phyloP scores from a whole-genome alignment of 2,888 invertebrate genomes.

The Serrognathus titanus region DNA sequence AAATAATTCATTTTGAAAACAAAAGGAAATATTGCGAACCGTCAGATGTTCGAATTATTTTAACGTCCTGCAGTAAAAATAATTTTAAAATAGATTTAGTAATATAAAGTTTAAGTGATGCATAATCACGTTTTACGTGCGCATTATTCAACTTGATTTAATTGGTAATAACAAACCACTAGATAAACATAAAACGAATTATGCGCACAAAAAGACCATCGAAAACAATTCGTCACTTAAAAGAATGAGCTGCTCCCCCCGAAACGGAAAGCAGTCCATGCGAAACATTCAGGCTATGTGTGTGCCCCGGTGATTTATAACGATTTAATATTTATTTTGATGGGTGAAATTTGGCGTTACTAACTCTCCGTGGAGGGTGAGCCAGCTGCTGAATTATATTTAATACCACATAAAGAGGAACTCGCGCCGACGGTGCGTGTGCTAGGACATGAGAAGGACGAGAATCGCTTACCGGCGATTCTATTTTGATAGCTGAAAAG shows the following conservation, averaged over 20 bases:
- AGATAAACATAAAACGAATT: conserved; percentile 42
- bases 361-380: conserved; percentile 45
- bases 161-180: conserved; percentile 23
- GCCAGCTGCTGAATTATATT: conserved; percentile 48
- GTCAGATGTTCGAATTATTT: too few species aligned
- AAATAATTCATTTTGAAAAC: too few species aligned
- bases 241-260: conserved; percentile 25
- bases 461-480: conserved; percentile 30
- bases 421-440: conserved; percentile 15
- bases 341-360: conserved; percentile 53
- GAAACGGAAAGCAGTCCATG: conserved; percentile 35
- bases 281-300: conserved; percentile 24
- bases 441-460: conserved; percentile 27
- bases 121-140: too few species aligned
- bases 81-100: too few species aligned
- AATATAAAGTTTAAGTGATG: too few species aligned
- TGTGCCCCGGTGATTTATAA: conserved; percentile 47
- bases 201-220: conserved; percentile 30
- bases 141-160: neutral
- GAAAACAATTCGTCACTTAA: conserved; percentile 40
- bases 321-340: conserved; percentile 54
- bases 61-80: too few species aligned
- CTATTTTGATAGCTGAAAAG: conserved; percentile 31
- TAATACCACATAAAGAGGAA: conserved; percentile 36
- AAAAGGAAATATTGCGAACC: too few species aligned